Conservation (phyloP, 2,113 vertebrate genomes). For the Cavia aperea region DNA sequence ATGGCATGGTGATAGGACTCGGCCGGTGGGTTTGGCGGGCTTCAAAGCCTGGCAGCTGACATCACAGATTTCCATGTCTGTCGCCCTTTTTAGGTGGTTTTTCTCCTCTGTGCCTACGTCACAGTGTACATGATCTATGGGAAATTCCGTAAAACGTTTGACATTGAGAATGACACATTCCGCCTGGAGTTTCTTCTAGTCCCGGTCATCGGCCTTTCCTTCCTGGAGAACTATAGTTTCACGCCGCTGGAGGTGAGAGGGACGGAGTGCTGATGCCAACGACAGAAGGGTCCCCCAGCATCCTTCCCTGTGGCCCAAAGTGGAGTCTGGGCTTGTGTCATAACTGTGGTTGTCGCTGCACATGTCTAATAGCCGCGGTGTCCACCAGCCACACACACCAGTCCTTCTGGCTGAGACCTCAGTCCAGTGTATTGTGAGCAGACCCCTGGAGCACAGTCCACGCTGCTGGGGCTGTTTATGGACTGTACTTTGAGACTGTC, state of each 20-base stretch:
- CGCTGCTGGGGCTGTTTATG: background rate
- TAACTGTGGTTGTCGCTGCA: background rate
- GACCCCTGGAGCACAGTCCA: background rate
- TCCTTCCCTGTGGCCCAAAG: background rate
- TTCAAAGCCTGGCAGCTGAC: background rate
- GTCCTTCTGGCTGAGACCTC: background rate
- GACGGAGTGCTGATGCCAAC: background rate
- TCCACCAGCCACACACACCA: background rate
- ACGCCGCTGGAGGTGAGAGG: slow-evolving; percentile 87
- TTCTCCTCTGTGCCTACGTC: slow-evolving; percentile 86
- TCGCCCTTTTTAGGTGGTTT: slow-evolving; percentile 83
- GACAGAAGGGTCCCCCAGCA: background rate
- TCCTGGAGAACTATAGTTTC: slow-evolving; percentile 92
- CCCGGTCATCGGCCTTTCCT: slow-evolving; percentile 90
- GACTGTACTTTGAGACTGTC: background rate
- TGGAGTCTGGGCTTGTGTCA: background rate
- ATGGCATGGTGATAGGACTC: background rate
- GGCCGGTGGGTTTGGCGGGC: background rate
- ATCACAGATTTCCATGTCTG: background rate
- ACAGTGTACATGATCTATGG: slow-evolving; percentile 93
- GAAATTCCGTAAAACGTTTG: slow-evolving; percentile 85
- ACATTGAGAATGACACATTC: slow-evolving; percentile 91
- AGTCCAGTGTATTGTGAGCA: background rate
- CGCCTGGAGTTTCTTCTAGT: slow-evolving; percentile 94
- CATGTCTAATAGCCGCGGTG: background rate